phyloP scores from a whole-genome alignment of 2,797 vertebrate species.

The Rhinogobio ventralis region DNA sequence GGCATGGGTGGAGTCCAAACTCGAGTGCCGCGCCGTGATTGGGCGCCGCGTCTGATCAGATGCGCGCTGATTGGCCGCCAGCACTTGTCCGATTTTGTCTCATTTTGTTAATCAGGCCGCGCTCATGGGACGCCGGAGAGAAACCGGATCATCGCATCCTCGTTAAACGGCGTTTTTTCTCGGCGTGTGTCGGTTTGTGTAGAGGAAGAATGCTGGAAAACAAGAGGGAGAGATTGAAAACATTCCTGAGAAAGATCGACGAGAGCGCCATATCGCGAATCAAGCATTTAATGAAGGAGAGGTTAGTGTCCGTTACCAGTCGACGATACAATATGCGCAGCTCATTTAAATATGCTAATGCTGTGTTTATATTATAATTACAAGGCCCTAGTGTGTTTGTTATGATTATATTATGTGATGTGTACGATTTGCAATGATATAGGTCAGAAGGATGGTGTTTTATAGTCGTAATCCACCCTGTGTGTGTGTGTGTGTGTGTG shows the following conservation, averaged over 20 bases:
- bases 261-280: conserved; percentile 81
- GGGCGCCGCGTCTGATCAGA: conserved; percentile 74
- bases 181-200: conserved; percentile 54
- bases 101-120: conserved; percentile 74
- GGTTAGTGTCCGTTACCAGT: conserved; percentile 73
- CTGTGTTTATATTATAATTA: background rate
- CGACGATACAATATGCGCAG: background rate
- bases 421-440: background rate
- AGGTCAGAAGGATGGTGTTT: background rate
- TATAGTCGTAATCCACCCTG: background rate
- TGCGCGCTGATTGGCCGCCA: conserved; percentile 72
- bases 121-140: conserved; percentile 61
- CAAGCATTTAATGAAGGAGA: conserved; percentile 85
- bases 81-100: conserved; percentile 78
- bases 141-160: conserved; percentile 34
- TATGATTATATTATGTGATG: background rate
- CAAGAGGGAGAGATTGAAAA: conserved; percentile 82
- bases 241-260: conserved; percentile 82
- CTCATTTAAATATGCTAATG: conserved; percentile 1
- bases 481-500: background rate
- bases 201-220: conserved; percentile 83
- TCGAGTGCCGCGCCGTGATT: conserved; percentile 68
- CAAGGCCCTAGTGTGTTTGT: background rate
- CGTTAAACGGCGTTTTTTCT: conserved; percentile 57
- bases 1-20: conserved; percentile 67